A percentile compares a stretch with the other conserved stretches of the same genome.
These are phyloP conservation scores for Bombus difficillimus DNA, from an alignment of 1,140 invertebrate genomes.

Conservation along the genomic window DNA sequence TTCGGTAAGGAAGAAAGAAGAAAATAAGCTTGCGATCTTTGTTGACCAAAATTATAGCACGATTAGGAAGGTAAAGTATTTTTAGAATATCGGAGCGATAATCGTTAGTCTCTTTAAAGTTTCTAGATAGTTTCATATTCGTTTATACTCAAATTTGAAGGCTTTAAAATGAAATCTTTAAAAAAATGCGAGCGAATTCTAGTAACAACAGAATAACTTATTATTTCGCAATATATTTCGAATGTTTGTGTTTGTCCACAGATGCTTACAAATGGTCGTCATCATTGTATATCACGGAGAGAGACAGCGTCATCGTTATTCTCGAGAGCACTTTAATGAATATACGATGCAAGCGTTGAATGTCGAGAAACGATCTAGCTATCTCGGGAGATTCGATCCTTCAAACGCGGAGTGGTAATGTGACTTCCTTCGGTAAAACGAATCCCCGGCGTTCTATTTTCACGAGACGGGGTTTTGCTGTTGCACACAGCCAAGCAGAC, in stretches of 20 bases:
- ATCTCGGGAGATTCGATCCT: slow-evolving; percentile 24
- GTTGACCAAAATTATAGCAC: not conserved
- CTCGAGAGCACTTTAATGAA: slow-evolving; percentile 17
- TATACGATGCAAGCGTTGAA: slow-evolving; percentile 17
- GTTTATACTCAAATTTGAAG: not conserved
- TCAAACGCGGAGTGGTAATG: slow-evolving; percentile 22
- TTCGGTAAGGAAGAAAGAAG: not conserved
- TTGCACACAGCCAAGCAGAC: not conserved
- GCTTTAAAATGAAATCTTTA: not conserved
- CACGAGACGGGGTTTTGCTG: not conserved
- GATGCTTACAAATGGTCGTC: not conserved
- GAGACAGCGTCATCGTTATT: not conserved
- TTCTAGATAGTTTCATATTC: not conserved
- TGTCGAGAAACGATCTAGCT: slow-evolving; percentile 10
- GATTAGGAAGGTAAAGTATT: not conserved
- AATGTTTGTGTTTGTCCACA: not conserved
- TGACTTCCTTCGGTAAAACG: slow-evolving; percentile 38
- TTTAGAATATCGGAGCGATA: not conserved
- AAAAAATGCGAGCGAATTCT: not conserved
- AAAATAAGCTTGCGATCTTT: no score
- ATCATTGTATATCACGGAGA: not conserved
- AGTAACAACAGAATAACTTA: not conserved
- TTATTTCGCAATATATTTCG: not conserved
- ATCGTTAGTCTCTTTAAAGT: not conserved
- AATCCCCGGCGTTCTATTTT: slow-evolving; percentile 40